Base-by-base conservation (phyloP, 2,888 invertebrate genomes). In the Melanophora roralis region DNA sequence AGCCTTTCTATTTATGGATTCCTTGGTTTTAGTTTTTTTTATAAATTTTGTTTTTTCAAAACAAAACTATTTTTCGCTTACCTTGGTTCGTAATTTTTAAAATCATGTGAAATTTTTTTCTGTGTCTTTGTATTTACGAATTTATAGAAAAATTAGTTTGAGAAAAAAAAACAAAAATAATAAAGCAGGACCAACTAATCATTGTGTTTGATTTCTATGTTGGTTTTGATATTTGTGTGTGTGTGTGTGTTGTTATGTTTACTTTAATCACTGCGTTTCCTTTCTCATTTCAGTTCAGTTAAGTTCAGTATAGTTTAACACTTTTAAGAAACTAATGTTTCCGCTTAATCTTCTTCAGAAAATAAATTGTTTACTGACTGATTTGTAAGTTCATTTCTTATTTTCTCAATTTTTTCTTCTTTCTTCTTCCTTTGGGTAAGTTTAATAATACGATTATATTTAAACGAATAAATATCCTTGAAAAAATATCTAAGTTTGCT, bases 281-380 rank as follows among this genome's bases (percentile, higher is more conserved):
- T 51, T 21, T 53, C 27, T 27, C 6, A 6, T 6, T 27, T 27
- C 27, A 27, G 27, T 27, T 23, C 16, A 43, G 11, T 60, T 60
- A 14, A 43, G 60, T 53, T 53, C 32, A 34, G 40, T 49, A 23
- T 40, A 59, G 49, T 59, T 40, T 34, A 59, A 59, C 55, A 49
- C 57, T 74, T 74, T 51, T 59, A 59, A 74, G 57, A 74, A 73
- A 73, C 47, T 73, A 73, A 73, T 16, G 40, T 47, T 47, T n/a
- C 47, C 57, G 32, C 49, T 40, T 67, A 74, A 59, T 65, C 65
- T 59, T 57, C 49, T 67, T 65, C 62, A 43, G 45, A 19, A 55
- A 34, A 45, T 14, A 21, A 21, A n/a, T 40, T 19, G 45, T 45
- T 45, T 1, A n/a, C 27, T 43, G 14, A 23, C n/a, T 38, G 59